Base-by-base conservation (phyloP, 2,888 invertebrate species). In the Pilophorus perplexus region DNA sequence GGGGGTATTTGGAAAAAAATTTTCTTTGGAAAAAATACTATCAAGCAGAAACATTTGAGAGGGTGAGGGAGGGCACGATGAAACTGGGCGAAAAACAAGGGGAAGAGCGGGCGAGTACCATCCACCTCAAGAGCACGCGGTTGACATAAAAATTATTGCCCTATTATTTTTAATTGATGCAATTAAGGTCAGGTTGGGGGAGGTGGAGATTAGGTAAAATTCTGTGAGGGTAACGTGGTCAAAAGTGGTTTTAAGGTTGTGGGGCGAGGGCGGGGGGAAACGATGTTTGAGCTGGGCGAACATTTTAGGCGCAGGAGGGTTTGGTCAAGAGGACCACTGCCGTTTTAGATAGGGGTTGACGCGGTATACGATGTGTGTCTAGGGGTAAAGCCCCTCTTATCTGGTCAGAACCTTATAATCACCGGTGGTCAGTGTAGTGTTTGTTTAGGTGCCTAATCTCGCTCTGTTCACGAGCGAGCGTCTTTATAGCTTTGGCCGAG, bases 341-440 rank as follows among this genome's bases (percentile, higher is more conserved):
- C 55, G 55, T 55, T 55, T 54, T 55, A 64, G 64, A 64, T 64
- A 64, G 64, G 44, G 46, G 22, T 64, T 52, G 64, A 64, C 64
- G 44, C 50, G 48, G 48, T 50, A 64, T 64, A 64, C 64, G 64
- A 64, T 64, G 64, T 64, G 64, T 64, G 64, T 64, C 64, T 52
- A 64, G 44, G 44, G 28, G n/a, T n/a, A n/a, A n/a, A n/a, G n/a
- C n/a, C 52, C 52, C 28, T 52, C 50, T 64, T 64, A 64, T 64
- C 64, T 64, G 38, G 1, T 14, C 46, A 18, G 14, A 14, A 52
- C 64, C 64, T 64, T 64, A 64, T 64, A 64, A 64, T 64, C 46
- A 52, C 50, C 46, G 50, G 52, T 33, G 18, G 52, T 20, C 22
- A 28, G 20, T 38, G 42, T 18, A 16, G 2, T 28, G 42, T 50